A percentile compares a stretch with the other conserved stretches of the same genome.
phyloP scores from a whole-genome alignment of 2,888 invertebrate genomes.

The Nephrocerus scutellatus region DNA sequence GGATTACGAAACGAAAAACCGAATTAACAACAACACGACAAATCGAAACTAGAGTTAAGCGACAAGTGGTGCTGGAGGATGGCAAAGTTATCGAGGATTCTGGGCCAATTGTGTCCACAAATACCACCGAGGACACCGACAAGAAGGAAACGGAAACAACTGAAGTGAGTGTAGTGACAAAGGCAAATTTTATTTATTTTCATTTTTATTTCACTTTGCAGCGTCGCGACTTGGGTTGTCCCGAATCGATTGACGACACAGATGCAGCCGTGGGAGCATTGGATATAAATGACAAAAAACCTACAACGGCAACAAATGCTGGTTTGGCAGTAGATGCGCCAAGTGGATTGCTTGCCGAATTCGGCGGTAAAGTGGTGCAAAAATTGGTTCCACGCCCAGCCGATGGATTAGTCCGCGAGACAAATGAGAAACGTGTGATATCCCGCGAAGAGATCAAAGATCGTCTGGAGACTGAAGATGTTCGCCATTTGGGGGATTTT shows the following conservation, averaged over 20 bases:
- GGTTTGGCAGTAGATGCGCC: constrained; percentile 7
- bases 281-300: no score
- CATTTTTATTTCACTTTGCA: constrained; percentile 15
- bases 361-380: constrained; percentile 37
- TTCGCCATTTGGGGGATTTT: constrained; percentile 74
- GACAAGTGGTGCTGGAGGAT: constrained; percentile 83
- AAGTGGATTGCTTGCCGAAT: constrained; percentile 16
- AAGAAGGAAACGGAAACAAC: constrained; percentile 84
- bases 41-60: constrained; percentile 83
- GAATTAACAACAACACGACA: constrained; percentile 85
- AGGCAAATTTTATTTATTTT: constrained; percentile 1
- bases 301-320: neutral
- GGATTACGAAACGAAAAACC: constrained; percentile 84
- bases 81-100: constrained; percentile 84
- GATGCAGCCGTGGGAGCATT: constrained; percentile 18
- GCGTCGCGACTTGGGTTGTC: constrained; percentile 42
- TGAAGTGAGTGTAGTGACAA: constrained; percentile 58
- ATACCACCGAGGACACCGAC: constrained; percentile 84
- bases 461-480: constrained; percentile 75
- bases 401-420: constrained; percentile 73
- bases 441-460: constrained; percentile 78
- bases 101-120: constrained; percentile 83
- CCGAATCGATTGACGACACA: constrained; percentile 29
- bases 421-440: constrained; percentile 69
- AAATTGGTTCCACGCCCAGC: constrained; percentile 56